These are phyloP conservation scores for Acanthurus leucopareius DNA, from an alignment of 2,797 vertebrate species.

Conservation along the genomic window DNA sequence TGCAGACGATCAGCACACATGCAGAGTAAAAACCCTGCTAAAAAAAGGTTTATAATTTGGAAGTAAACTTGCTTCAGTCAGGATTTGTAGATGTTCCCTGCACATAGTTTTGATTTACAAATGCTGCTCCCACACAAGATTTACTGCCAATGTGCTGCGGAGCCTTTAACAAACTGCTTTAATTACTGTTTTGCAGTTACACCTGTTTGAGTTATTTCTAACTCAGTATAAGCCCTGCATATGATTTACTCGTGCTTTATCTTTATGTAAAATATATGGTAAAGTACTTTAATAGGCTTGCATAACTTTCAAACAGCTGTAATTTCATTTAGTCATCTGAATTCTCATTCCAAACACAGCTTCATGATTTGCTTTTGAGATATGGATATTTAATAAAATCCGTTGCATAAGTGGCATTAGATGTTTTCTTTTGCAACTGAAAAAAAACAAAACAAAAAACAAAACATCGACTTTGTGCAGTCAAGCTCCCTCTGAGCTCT, in stretches of 20 bases:
- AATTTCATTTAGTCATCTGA: slow-evolving; percentile 20
- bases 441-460: neutral
- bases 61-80: neutral
- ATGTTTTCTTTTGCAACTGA: slow-evolving; percentile 32
- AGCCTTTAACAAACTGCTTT: neutral
- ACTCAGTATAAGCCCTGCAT: neutral
- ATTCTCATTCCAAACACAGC: slow-evolving; percentile 5
- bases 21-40: neutral
- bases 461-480: slow-evolving; percentile 28
- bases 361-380: slow-evolving; percentile 18
- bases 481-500: slow-evolving; percentile 7
- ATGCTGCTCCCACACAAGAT: neutral
- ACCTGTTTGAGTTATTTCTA: neutral
- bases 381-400: slow-evolving; percentile 31
- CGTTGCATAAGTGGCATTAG: neutral
- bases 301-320: neutral
- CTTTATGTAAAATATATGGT: slow-evolving; percentile 3
- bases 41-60: neutral
- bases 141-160: neutral
- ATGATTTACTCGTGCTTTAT: neutral
- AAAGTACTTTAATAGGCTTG: neutral
- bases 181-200: neutral
- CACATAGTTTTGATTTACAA: slow-evolving; percentile 6
- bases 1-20: neutral
- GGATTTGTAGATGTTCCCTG: neutral